These are phyloP conservation scores for Blastobasis lacticolella DNA, from an alignment of 2,888 invertebrate species.

Conservation along the genomic window DNA sequence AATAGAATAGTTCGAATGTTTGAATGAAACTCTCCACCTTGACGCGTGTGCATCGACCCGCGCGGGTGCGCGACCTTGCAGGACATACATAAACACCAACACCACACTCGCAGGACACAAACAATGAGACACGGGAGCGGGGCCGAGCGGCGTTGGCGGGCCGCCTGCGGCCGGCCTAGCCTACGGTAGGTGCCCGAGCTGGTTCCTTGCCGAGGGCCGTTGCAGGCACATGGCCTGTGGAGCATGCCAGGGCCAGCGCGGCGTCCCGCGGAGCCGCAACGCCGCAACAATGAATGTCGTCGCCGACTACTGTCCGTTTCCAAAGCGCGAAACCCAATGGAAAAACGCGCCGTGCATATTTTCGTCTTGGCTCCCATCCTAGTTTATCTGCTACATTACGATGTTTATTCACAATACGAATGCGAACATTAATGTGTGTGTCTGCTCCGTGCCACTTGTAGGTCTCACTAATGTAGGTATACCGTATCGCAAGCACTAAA, in stretches of 20 bases:
- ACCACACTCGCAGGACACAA: conserved; percentile 9
- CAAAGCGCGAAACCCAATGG: conserved; percentile 71
- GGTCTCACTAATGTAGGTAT: conserved; percentile 20
- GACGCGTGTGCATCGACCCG: conserved; percentile 67
- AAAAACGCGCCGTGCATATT: conserved; percentile 73
- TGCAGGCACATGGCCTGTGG: background rate
- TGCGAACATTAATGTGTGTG: conserved; percentile 69
- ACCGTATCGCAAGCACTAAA: too few species aligned
- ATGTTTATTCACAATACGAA: conserved; percentile 75
- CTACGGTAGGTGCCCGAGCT: too few species aligned
- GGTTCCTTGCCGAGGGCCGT: too few species aligned
- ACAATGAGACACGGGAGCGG: background rate
- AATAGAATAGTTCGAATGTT: conserved; percentile 53
- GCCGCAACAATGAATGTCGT: conserved; percentile 46
- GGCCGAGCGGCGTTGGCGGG: too few species aligned
- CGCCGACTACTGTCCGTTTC: conserved; percentile 59
- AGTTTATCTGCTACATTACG: conserved; percentile 75
- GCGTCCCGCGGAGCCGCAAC: background rate
- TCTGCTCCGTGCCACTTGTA: conserved; percentile 49
- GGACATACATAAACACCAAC: conserved; percentile 39
- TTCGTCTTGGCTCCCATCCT: conserved; percentile 75
- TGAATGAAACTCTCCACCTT: conserved; percentile 70
- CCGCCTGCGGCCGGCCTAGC: too few species aligned
- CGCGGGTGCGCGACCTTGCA: conserved; percentile 65
- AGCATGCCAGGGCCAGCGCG: background rate